A percentile compares a stretch with the other conserved stretches of the same genome.
phyloP scores from a whole-genome alignment of 2,113 vertebrate genomes.

The Otus sunia region DNA sequence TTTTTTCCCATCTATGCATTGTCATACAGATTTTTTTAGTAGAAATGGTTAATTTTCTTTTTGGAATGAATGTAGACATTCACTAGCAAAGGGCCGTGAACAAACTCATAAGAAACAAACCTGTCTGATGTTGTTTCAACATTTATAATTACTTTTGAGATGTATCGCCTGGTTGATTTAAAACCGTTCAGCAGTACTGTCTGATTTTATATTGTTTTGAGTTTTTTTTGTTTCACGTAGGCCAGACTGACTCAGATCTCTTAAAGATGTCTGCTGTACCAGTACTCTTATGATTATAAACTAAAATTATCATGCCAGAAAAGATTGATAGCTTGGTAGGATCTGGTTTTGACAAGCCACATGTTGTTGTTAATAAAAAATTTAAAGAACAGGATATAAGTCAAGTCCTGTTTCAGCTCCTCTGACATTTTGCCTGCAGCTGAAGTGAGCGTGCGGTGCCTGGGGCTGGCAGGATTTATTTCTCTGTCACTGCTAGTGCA shows the following conservation, averaged over 20 bases:
- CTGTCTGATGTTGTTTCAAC: neutral
- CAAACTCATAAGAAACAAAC: neutral
- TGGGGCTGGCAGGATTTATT: neutral
- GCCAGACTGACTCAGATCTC: neutral
- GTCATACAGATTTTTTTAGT: neutral
- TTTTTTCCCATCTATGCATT: neutral
- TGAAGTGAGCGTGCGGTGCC: fast-evolving
- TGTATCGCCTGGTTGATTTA: neutral
- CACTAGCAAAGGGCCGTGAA: neutral
- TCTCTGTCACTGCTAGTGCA: fast-evolving
- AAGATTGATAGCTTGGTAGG: neutral
- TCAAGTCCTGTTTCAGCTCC: neutral
- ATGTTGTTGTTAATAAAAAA: neutral
- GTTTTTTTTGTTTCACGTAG: neutral
- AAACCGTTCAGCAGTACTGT: neutral
- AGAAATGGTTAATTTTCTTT: neutral
- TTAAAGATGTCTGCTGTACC: neutral
- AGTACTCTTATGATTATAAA: neutral
- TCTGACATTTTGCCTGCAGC: neutral
- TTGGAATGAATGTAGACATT: neutral
- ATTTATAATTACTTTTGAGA: neutral
- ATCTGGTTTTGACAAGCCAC: neutral
- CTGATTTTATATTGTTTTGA: neutral
- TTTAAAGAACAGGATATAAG: neutral
- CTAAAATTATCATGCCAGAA: neutral